Conservation (phyloP, 2,113 vertebrate species). For the Crotophaga sulcirostris region DNA sequence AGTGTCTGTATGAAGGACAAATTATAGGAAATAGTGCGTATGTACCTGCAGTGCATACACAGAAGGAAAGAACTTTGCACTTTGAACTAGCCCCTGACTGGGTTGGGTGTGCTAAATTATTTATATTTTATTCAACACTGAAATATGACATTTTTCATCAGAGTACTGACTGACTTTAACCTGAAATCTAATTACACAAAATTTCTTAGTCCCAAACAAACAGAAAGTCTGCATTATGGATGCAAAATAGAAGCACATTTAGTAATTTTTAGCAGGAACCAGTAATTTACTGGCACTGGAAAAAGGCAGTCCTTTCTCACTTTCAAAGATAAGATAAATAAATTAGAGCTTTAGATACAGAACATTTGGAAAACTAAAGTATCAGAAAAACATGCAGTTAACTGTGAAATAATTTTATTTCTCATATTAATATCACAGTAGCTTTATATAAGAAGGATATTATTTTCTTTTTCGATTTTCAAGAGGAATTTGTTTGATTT, state of each 20-base stretch:
- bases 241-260: background rate
- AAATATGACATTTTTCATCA: background rate
- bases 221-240: background rate
- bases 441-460: accelerated
- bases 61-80: background rate
- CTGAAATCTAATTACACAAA: background rate
- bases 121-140: background rate
- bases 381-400: background rate
- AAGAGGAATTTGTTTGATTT: background rate
- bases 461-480: accelerated
- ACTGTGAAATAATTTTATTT: background rate
- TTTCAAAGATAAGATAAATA: background rate
- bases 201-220: background rate
- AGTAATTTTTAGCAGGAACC: background rate
- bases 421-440: background rate
- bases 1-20: background rate
- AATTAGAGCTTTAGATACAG: background rate
- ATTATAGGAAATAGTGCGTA: background rate
- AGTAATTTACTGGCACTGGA: background rate
- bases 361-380: background rate
- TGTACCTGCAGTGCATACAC: background rate
- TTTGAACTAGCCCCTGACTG: background rate
- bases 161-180: background rate
- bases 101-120: background rate
- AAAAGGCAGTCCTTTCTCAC: background rate